Evolutionary conservation across 1,140 invertebrate genomes (phyloP).

Genomic region (Microvelia longipes): DNA sequence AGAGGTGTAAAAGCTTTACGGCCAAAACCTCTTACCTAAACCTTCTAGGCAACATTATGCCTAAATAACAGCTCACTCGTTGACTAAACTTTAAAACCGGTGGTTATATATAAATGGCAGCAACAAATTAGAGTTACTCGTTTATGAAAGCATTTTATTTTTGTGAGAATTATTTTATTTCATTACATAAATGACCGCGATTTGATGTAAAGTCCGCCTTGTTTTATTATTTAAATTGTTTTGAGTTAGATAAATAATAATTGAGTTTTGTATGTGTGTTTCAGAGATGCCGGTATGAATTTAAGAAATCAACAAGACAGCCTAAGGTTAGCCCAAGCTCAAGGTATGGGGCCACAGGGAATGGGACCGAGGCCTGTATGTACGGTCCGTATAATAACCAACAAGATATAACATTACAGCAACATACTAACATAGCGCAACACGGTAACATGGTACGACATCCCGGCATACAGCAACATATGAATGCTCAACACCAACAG

Average conservation of each 20-base stretch:
- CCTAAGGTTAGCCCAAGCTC: background rate
- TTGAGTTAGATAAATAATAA: background rate
- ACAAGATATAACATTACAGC: background rate
- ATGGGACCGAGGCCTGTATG: background rate
- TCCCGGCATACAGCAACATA: background rate
- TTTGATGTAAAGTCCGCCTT: too few species aligned
- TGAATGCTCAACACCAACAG: background rate
- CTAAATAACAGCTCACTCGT: too few species aligned
- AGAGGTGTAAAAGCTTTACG: too few species aligned
- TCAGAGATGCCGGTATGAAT: background rate
- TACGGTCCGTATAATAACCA: background rate
- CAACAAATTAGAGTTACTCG: too few species aligned
- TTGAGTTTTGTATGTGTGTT: background rate
- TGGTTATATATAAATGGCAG: too few species aligned
- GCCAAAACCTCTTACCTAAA: too few species aligned
- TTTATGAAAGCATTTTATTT: too few species aligned
- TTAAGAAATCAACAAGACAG: background rate
- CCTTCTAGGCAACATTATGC: too few species aligned
- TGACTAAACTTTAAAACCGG: too few species aligned
- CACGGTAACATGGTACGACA: too few species aligned
- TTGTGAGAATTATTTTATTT: too few species aligned
- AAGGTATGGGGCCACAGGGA: background rate
- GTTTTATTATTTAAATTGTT: background rate
- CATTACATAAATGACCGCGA: too few species aligned
- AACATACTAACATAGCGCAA: background rate